Evolutionary conservation across 92 coral and sea anemone species (phyloP).

Genomic region (Zoanthus solanderi): DNA sequence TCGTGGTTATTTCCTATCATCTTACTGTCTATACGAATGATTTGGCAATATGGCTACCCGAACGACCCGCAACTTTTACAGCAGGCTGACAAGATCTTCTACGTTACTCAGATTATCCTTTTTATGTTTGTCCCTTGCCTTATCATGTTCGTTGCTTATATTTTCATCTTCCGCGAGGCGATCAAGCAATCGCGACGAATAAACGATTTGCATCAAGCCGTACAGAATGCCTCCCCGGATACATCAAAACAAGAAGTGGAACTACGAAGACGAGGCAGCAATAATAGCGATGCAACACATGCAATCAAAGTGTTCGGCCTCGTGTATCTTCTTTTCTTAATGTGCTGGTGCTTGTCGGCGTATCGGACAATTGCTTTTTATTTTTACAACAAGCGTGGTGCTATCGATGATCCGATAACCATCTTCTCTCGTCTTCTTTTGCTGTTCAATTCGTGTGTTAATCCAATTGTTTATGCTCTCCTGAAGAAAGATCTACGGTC

Average conservation of each 20-base stretch:
- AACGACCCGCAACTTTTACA: slow-evolving; percentile 53
- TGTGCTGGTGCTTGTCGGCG: slow-evolving; percentile 85
- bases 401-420: slow-evolving; percentile 65
- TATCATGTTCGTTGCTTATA: slow-evolving; percentile 79
- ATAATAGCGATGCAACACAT: slow-evolving; percentile 68
- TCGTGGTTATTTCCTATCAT: slow-evolving; percentile 80
- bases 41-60: slow-evolving; percentile 77
- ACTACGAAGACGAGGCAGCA: slow-evolving; percentile 50
- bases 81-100: slow-evolving; percentile 77
- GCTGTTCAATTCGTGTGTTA: slow-evolving; percentile 77
- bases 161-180: slow-evolving; percentile 74
- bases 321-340: slow-evolving; percentile 72
- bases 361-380: slow-evolving; percentile 70
- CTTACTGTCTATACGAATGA: slow-evolving; percentile 66
- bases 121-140: slow-evolving; percentile 83
- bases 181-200: slow-evolving; percentile 75
- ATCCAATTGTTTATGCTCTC: slow-evolving; percentile 80
- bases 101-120: slow-evolving; percentile 77
- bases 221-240: slow-evolving; percentile 46
- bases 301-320: slow-evolving; percentile 87
- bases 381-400: slow-evolving; percentile 61
- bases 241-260: slow-evolving; percentile 31
- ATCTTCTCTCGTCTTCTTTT: slow-evolving; percentile 74
- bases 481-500: slow-evolving; percentile 83
- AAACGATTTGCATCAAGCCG: slow-evolving; percentile 60